Evolutionary conservation across 92 coral and sea anemone genomes (phyloP).

Genomic region (Siderastrea radians): DNA sequence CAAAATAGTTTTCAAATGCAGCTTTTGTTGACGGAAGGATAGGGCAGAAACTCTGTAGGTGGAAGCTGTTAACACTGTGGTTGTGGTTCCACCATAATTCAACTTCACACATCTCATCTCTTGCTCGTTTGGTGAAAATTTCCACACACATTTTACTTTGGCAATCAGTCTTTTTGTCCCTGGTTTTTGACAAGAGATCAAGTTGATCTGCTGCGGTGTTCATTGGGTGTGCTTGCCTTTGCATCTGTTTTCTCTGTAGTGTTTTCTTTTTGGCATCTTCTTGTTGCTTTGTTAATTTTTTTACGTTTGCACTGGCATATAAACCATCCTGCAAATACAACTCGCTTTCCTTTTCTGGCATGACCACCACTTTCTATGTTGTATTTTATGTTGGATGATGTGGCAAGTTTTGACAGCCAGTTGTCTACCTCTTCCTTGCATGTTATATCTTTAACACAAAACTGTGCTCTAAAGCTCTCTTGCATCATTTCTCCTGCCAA

Average conservation of each 20-base stretch:
- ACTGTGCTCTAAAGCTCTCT: constrained; percentile 31
- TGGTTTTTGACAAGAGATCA: constrained; percentile 50
- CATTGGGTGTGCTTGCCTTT: constrained; percentile 30
- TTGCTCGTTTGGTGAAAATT: constrained; percentile 38
- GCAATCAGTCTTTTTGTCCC: constrained; percentile 64
- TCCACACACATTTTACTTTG: constrained; percentile 48
- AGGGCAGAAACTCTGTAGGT: constrained; percentile 18
- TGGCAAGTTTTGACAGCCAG: constrained; percentile 21
- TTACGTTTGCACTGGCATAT: constrained; percentile 70
- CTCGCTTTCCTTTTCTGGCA: constrained; percentile 31
- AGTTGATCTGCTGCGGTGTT: constrained; percentile 25
- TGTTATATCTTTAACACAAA: constrained; percentile 26
- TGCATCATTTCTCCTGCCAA: constrained; percentile 16
- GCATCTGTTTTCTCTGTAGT: constrained; percentile 23
- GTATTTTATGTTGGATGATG: constrained; percentile 49
- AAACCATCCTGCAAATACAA: constrained; percentile 51
- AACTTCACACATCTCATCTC: constrained; percentile 53
- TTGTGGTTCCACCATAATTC: constrained; percentile 64
- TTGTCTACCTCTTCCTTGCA: constrained; percentile 41
- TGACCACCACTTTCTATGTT: constrained; percentile 44
- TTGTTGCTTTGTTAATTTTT: constrained; percentile 50
- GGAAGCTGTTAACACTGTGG: constrained; percentile 46
- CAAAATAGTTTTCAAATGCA: constrained; percentile 61
- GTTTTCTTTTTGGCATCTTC: constrained; percentile 19
- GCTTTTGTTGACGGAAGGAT: constrained; percentile 57